Conservation (phyloP, 2,888 invertebrate genomes). For the Ectobius pallidus region DNA sequence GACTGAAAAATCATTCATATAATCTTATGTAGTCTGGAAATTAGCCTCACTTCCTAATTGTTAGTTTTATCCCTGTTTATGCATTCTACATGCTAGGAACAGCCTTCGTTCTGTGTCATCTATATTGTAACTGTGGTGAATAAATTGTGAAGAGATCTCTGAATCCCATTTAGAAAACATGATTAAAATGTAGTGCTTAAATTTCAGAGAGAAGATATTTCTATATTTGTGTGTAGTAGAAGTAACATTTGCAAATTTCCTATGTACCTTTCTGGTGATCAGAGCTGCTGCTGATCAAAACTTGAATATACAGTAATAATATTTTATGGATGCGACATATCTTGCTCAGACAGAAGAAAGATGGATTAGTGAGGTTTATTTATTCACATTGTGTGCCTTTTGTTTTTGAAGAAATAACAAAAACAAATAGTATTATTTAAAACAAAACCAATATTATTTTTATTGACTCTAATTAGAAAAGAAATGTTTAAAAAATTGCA, state of each 20-base stretch:
- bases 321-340: slow-evolving; percentile 33
- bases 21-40: no score
- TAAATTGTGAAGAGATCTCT: no score
- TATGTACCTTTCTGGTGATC: background rate
- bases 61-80: no score
- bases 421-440: background rate
- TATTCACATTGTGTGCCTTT: slow-evolving; percentile 37
- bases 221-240: background rate
- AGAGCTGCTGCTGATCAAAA: background rate
- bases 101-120: no score
- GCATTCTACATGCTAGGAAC: no score
- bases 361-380: slow-evolving; percentile 27
- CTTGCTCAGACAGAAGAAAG: slow-evolving; percentile 25
- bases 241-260: background rate
- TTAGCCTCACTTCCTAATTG: no score
- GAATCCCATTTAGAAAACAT: no score
- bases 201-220: background rate
- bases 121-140: no score
- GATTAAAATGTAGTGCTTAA: no score
- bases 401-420: slow-evolving; percentile 20
- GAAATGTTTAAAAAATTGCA: background rate
- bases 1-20: no score
- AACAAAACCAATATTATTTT: background rate
- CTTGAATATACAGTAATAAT: slow-evolving; percentile 17
- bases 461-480: background rate